A percentile compares a stretch with the other conserved stretches of the same genome.
phyloP scores from a whole-genome alignment of 1,140 invertebrate species.

The Drosophila novamexicana region DNA sequence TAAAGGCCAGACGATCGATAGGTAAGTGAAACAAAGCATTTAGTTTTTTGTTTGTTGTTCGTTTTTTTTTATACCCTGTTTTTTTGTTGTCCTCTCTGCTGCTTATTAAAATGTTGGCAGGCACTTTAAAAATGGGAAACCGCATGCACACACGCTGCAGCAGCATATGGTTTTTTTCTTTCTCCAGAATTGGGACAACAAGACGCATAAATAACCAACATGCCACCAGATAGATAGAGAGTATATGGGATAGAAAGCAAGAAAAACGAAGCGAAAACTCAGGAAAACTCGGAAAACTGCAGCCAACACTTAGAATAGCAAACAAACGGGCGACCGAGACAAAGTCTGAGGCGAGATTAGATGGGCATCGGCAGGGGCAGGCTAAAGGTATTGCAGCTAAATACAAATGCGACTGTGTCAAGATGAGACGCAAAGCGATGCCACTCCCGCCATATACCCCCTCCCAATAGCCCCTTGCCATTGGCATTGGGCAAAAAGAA shows the following conservation, averaged over 20 bases:
- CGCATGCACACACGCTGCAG: constrained; percentile 39
- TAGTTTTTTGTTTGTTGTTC: neutral
- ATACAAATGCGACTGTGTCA: constrained; percentile 60
- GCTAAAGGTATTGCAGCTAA: constrained; percentile 67
- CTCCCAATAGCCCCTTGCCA: neutral
- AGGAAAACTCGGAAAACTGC: constrained; percentile 42
- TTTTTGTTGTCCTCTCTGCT: constrained; percentile 2
- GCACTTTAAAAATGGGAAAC: constrained; percentile 53
- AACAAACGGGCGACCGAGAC: constrained; percentile 53
- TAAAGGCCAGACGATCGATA: constrained; percentile 50
- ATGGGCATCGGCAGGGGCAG: neutral
- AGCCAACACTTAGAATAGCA: constrained; percentile 77
- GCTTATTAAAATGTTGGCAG: constrained; percentile 69
- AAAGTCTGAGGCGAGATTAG: constrained; percentile 34
- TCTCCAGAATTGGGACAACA: constrained; percentile 74
- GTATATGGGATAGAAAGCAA: neutral
- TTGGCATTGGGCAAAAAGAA: constrained; percentile 70
- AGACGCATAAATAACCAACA: constrained; percentile 80
- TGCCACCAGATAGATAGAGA: constrained; percentile 56
- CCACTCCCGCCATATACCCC: neutral
- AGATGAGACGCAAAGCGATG: constrained; percentile 68
- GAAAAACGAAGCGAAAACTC: constrained; percentile 43
- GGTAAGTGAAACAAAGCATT: constrained; percentile 53
- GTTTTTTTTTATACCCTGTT: neutral
- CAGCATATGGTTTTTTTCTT: constrained; percentile 34